These are phyloP conservation scores for Hippasteria phrygiana DNA, from an alignment of 53 echinoderm and acorn worm genomes.

Conservation along the genomic window DNA sequence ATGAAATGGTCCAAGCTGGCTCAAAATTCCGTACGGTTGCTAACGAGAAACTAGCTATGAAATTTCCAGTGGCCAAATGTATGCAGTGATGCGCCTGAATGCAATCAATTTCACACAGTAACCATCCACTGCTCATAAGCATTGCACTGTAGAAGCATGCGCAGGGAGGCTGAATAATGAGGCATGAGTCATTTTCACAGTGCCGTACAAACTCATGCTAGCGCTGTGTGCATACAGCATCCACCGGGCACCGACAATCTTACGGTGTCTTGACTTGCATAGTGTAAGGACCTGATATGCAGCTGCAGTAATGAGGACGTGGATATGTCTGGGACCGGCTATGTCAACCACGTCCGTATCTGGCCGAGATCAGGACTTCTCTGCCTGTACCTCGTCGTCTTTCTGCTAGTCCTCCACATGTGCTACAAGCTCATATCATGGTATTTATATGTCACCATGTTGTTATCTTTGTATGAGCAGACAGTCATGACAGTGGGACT, in stretches of 20 bases:
- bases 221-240: background rate
- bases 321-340: conserved; percentile 59
- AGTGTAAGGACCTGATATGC: background rate
- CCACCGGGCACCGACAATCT: background rate
- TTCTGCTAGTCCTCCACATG: conserved; percentile 24
- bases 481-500: conserved; percentile 44
- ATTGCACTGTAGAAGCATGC: background rate
- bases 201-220: background rate
- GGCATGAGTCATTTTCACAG: background rate
- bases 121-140: background rate
- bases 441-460: conserved; percentile 61
- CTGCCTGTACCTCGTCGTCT: conserved; percentile 3
- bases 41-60: too few relatives aligned
- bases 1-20: too few relatives aligned
- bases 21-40: too few relatives aligned
- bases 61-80: too few relatives aligned
- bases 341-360: conserved; percentile 57
- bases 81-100: background rate
- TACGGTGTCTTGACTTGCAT: background rate
- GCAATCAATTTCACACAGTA: background rate
- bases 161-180: background rate
- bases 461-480: conserved; percentile 64
- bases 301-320: background rate
- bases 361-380: conserved; percentile 37
- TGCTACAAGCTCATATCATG: conserved; percentile 60